phyloP scores from a whole-genome alignment of 1,140 invertebrate genomes.

The Cheumatopsyche charites region DNA sequence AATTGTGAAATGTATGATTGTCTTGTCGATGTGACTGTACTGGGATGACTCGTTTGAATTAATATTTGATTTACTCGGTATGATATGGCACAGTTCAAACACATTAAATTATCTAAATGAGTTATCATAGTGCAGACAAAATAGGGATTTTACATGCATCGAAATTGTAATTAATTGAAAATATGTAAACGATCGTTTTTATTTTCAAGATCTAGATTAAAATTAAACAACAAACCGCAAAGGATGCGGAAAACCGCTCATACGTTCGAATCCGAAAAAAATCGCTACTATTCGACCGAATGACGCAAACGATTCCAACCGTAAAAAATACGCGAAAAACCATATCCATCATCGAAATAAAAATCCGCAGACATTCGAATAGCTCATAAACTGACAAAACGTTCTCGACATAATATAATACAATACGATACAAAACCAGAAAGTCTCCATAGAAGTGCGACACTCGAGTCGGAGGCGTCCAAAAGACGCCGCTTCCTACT shows the following conservation, averaged over 20 bases:
- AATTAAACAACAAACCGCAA: not conserved
- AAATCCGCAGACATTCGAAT: not conserved
- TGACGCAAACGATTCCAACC: not conserved
- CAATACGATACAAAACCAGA: not conserved
- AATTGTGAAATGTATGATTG: too few species aligned
- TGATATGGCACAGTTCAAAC: too few species aligned
- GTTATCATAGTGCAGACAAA: too few species aligned
- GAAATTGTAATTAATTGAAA: too few species aligned
- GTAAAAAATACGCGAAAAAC: not conserved
- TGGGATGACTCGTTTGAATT: too few species aligned
- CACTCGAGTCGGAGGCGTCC: conserved; percentile 11
- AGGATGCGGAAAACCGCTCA: conserved; percentile 17
- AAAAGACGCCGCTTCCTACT: conserved; percentile 16
- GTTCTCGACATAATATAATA: not conserved
- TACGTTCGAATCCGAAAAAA: not conserved
- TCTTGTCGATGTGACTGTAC: too few species aligned
- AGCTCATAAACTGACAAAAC: too few species aligned
- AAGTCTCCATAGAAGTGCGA: not conserved
- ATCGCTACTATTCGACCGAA: not conserved
- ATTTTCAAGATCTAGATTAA: too few species aligned
- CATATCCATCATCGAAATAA: not conserved
- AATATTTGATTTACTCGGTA: too few species aligned
- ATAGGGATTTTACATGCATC: too few species aligned
- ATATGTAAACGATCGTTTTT: too few species aligned
- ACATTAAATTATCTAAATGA: too few species aligned